Conservation (phyloP, 2,113 vertebrate species). For the Thunnus thynnus region DNA sequence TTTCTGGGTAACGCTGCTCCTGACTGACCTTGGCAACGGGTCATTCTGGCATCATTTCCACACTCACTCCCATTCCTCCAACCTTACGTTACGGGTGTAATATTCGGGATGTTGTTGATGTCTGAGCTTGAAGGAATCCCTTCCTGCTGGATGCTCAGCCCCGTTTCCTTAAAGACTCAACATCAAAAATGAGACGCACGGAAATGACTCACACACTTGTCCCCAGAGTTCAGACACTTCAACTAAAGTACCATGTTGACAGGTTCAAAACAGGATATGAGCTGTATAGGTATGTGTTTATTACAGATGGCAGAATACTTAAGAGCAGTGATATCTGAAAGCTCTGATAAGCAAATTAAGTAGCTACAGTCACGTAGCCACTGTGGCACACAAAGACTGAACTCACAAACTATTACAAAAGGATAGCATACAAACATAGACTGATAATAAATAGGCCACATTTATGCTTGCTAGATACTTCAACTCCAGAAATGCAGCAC, state of each 20-base stretch:
- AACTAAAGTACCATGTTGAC: constrained; percentile 80
- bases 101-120: constrained; percentile 83
- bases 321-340: constrained; percentile 67
- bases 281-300: constrained; percentile 75
- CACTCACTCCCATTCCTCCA: constrained; percentile 68
- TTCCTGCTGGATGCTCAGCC: constrained; percentile 83
- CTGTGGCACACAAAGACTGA: constrained; percentile 8
- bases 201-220: constrained; percentile 84
- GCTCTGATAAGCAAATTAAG: constrained; percentile 68
- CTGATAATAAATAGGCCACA: neutral
- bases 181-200: constrained; percentile 84
- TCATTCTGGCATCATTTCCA: constrained; percentile 81
- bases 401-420: neutral
- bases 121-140: constrained; percentile 84
- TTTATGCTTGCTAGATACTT: neutral
- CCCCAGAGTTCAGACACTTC: constrained; percentile 75
- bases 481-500: neutral
- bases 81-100: constrained; percentile 61
- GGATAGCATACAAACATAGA: neutral
- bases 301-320: constrained; percentile 79
- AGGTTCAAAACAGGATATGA: constrained; percentile 87
- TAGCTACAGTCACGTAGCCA: constrained; percentile 66
- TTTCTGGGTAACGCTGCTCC: constrained; percentile 65
- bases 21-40: constrained; percentile 77
- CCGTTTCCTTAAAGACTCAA: constrained; percentile 83